Evolutionary conservation across 2,888 invertebrate genomes (phyloP), one percentile per base, ranked within the genome.

Genomic region (Molanna angustata): DNA sequence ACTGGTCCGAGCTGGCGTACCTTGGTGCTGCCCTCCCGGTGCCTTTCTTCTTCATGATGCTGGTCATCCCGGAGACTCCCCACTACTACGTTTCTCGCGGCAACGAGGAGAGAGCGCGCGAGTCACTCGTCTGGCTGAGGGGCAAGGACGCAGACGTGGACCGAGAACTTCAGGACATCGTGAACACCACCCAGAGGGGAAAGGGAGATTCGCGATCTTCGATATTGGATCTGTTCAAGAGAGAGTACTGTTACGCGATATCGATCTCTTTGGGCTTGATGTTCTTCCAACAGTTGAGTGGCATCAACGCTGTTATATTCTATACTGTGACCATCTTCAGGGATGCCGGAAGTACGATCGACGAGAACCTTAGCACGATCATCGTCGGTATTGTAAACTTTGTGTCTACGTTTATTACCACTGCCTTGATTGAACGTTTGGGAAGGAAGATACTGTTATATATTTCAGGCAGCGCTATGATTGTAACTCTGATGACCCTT

Each of bases 301-400:
- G 96, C 41, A 96, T 96, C 61, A 97, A 97, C 69, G 95, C 94
- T 7, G 88, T 97, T 35, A 93, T 97, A 66, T 96, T 96, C 70
- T 96, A 95, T 67, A 90, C 94, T 3, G 87, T 86, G 6, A 74
- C 78, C 39, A 95, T 97, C 57, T 95, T 96, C 70, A 74, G 86
- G 73, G 83, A 84, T 68, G 86, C 94, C 17, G 93, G 91, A 21
- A 90, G 90, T 62, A 79, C 80, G 11, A 81, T 93, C 49, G 84
- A 91, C 65, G 82, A 84, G 63, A 85, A 88, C 67, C 56, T 87
- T 17, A 84, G 88, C 60, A 88, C 93, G 42, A 90, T 94, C 45
- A 87, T 94, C 58, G 86, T 96, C 20, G 95, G 94, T 14, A 66
- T 87, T 20, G 94, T 95, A 0, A 96, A 96, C 68, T 91, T 96